phyloP scores from a whole-genome alignment of 2,888 invertebrate genomes.

The Melinaea marsaeus region DNA sequence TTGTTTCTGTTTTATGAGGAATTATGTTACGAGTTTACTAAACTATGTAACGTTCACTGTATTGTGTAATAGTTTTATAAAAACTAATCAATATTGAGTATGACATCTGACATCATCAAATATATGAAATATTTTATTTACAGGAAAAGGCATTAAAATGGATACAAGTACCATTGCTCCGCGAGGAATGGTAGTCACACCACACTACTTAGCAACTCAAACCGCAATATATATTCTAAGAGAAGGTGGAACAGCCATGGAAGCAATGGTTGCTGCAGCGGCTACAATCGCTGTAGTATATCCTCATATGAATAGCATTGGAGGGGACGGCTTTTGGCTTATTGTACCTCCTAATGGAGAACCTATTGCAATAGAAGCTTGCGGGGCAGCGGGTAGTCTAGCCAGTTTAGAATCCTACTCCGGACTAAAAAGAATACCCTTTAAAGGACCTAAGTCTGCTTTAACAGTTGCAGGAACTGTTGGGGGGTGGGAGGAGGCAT shows the following conservation, averaged over 20 bases:
- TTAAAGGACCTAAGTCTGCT: conserved; percentile 57
- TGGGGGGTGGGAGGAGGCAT: conserved; percentile 68
- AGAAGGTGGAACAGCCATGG: conserved; percentile 68
- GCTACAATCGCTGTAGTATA: conserved; percentile 67
- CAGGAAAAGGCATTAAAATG: conserved; percentile 39
- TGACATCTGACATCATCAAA: background rate
- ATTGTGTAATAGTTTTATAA: too few relatives aligned
- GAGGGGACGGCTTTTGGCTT: conserved; percentile 68
- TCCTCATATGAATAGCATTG: conserved; percentile 68
- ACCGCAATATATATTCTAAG: conserved; percentile 44
- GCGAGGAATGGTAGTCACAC: conserved; percentile 56
- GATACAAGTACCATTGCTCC: conserved; percentile 51
- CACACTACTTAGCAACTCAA: too few relatives aligned
- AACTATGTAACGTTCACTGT: conserved; percentile 34
- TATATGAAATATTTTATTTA: background rate
- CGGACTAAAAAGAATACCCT: conserved; percentile 49
- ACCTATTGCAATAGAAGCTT: conserved; percentile 63
- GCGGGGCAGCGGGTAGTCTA: conserved; percentile 60
- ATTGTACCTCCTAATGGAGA: conserved; percentile 62
- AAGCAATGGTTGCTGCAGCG: conserved; percentile 66
- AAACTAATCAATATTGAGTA: conserved; percentile 48
- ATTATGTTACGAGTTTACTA: conserved; percentile 11
- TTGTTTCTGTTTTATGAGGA: conserved; percentile 48
- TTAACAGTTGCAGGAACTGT: conserved; percentile 64
- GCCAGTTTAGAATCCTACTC: conserved; percentile 52